Conservation (phyloP, 2,888 invertebrate genomes). For the Trissoscelio sp. region DNA sequence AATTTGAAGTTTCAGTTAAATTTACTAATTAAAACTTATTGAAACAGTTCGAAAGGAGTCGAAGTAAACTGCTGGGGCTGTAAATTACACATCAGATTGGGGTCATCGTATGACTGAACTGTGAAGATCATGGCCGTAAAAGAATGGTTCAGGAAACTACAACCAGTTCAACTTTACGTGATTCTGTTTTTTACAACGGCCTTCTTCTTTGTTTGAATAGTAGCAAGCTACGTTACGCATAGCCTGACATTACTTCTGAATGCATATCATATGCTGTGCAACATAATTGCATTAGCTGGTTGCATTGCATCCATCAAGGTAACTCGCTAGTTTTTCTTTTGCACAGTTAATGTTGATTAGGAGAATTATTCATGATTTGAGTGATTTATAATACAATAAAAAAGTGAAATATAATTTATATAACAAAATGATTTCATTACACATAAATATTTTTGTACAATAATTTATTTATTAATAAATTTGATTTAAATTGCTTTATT, state of each 20-base stretch:
- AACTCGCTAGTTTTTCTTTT: neutral
- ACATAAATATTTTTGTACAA: too few species aligned
- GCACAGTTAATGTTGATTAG: too few species aligned
- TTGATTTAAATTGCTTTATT: neutral
- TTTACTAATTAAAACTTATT: neutral
- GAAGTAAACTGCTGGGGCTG: too few species aligned
- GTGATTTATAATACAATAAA: too few species aligned
- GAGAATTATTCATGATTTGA: too few species aligned
- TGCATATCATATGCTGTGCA: slow-evolving; percentile 97
- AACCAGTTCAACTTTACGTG: slow-evolving; percentile 89
- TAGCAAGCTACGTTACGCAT: slow-evolving; percentile 95
- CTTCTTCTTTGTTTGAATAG: slow-evolving; percentile 92
- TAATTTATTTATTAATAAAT: too few species aligned
- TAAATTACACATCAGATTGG: too few species aligned
- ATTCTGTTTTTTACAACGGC: slow-evolving; percentile 89
- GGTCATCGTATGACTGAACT: neutral
- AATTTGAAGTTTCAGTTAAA: too few species aligned
- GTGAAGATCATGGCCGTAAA: slow-evolving; percentile 88
- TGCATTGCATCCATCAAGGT: slow-evolving; percentile 93
- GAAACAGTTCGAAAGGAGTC: neutral
- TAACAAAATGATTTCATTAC: too few species aligned
- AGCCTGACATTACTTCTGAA: slow-evolving; percentile 95
- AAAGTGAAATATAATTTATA: too few species aligned
- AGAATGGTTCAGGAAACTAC: slow-evolving; percentile 89
- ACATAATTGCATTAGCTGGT: slow-evolving; percentile 93